These are phyloP conservation scores for Mareca strepera DNA, from an alignment of 2,797 vertebrate species.

Conservation along the genomic window DNA sequence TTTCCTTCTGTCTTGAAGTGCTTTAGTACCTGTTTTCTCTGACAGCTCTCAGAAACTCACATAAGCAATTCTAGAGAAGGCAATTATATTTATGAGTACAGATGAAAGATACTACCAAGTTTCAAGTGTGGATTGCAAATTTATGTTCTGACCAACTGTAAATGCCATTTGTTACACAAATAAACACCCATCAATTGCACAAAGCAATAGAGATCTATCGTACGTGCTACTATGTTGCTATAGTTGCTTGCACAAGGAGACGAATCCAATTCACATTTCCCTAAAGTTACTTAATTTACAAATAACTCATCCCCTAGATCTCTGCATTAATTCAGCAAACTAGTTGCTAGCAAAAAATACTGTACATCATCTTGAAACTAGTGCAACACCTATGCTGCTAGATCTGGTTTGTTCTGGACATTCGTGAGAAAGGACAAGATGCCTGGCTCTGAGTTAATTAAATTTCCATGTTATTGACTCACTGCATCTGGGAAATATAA, in stretches of 20 bases:
- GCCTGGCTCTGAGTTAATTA: background rate
- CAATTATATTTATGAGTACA: slow-evolving; percentile 11
- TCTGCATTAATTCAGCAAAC: background rate
- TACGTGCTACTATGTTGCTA: background rate
- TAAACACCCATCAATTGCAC: background rate
- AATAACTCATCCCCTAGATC: background rate
- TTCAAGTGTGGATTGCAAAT: slow-evolving; percentile 1
- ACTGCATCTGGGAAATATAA: background rate
- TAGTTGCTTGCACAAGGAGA: background rate
- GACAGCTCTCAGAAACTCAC: slow-evolving; percentile 24
- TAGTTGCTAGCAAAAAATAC: background rate
- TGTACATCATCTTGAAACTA: background rate
- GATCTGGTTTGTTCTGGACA: background rate
- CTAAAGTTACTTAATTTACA: background rate
- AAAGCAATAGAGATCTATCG: background rate
- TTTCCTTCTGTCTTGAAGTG: background rate
- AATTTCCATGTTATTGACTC: background rate
- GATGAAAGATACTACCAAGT: slow-evolving; percentile 6
- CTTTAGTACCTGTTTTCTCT: background rate
- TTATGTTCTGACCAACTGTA: background rate
- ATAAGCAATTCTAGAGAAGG: background rate
- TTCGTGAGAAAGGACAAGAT: background rate
- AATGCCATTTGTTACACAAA: slow-evolving; percentile 39
- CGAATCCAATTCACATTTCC: background rate
- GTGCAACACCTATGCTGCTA: background rate